These are phyloP conservation scores for Danionella dracula DNA, from an alignment of 2,797 vertebrate species.

Conservation along the genomic window DNA sequence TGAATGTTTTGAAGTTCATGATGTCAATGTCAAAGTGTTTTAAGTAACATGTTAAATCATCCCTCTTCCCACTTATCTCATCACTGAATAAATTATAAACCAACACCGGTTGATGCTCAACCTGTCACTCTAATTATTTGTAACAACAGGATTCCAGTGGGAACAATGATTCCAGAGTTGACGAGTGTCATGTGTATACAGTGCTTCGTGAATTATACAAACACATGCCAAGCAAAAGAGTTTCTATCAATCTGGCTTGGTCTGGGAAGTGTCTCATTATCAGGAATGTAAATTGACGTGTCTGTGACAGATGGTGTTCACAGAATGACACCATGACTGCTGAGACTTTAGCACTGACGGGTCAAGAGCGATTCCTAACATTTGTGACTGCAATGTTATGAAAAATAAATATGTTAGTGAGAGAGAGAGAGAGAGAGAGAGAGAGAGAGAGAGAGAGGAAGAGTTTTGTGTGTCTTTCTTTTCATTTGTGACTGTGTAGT, in stretches of 20 bases:
- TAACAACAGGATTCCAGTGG: neutral
- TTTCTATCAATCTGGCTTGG: neutral
- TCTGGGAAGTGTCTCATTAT: neutral
- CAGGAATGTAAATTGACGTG: neutral
- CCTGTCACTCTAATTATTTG: neutral
- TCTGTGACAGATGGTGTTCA: neutral
- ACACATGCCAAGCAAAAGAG: neutral
- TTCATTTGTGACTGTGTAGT: too few species aligned
- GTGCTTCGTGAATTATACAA: neutral
- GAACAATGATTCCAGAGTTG: neutral
- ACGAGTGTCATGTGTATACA: neutral
- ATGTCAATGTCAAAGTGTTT: too few species aligned
- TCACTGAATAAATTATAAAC: neutral
- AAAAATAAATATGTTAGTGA: neutral
- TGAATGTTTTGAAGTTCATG: too few species aligned
- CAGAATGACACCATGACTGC: conserved; percentile 8
- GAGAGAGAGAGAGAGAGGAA: too few species aligned
- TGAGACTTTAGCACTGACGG: conserved; percentile 22
- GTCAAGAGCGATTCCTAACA: conserved; percentile 19
- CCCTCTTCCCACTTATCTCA: neutral
- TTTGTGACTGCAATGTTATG: conserved; percentile 9
- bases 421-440: too few species aligned
- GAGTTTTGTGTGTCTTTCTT: too few species aligned
- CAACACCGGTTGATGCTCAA: neutral
- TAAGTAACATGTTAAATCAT: too few species aligned